A percentile compares a stretch with the other conserved stretches of the same genome.
phyloP scores from a whole-genome alignment of 2,113 vertebrate genomes.

The Spea bombifrons region DNA sequence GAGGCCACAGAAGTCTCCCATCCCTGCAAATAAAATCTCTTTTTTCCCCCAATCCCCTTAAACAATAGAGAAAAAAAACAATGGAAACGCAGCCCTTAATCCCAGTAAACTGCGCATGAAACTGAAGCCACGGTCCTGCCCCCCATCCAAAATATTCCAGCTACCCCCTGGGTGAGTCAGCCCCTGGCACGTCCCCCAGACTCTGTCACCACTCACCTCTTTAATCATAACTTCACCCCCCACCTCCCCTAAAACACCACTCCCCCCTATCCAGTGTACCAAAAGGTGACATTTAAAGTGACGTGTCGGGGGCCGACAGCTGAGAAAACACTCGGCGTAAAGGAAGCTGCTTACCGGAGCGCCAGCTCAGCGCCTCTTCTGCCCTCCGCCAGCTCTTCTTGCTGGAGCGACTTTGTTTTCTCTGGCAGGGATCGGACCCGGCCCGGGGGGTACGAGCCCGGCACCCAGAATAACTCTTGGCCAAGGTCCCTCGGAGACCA shows the following conservation, averaged over 20 bases:
- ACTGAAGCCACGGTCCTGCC: background rate
- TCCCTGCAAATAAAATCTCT: background rate
- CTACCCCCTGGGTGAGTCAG: background rate
- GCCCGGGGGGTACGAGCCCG: background rate
- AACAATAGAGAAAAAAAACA: background rate
- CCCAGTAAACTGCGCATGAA: background rate
- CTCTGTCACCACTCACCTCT: conserved; percentile 7
- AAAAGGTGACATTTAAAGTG: conserved; percentile 24
- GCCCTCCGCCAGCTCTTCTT: background rate
- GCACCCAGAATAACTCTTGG: conserved; percentile 2
- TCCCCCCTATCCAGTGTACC: background rate
- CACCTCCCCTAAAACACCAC: background rate
- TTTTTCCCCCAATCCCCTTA: background rate
- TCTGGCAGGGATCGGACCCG: background rate
- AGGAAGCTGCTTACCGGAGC: background rate
- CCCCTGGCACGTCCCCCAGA: background rate
- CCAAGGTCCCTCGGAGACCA: conserved; percentile 26
- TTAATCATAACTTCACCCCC: background rate
- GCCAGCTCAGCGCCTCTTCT: background rate
- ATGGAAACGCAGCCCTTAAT: background rate
- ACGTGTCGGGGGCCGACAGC: background rate
- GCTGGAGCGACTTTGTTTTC: conserved; percentile 1
- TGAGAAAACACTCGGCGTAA: background rate
- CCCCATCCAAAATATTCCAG: background rate
- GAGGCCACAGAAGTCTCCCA: background rate